Evolutionary conservation across 2,113 vertebrate genomes (phyloP).

Genomic region (Cyrtonyx montezumae): DNA sequence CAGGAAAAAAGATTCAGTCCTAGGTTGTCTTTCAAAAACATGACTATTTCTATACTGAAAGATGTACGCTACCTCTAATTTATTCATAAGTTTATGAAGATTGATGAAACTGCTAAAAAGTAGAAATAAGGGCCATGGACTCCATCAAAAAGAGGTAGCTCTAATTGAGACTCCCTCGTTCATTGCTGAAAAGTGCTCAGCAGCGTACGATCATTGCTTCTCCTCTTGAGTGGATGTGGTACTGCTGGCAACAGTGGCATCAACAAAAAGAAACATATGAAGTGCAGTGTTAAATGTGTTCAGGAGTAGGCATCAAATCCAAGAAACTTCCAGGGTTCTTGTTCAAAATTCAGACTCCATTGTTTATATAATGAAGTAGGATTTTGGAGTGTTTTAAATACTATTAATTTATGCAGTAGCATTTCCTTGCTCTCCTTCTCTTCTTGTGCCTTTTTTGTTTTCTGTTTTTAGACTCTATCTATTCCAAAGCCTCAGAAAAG

Average conservation of each 20-base stretch:
- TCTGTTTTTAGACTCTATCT: background rate
- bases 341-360: background rate
- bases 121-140: background rate
- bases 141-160: background rate
- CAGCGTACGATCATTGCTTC: background rate
- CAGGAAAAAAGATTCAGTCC: background rate
- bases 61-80: background rate
- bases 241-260: background rate
- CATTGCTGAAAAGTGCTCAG: background rate
- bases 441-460: no score
- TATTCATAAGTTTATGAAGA: background rate
- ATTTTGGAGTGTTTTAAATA: background rate
- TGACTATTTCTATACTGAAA: background rate
- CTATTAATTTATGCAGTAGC: background rate
- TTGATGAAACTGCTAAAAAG: background rate
- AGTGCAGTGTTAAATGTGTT: background rate
- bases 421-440: background rate
- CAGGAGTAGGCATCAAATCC: background rate
- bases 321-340: background rate
- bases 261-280: background rate
- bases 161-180: background rate
- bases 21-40: constrained; percentile 9
- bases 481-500: background rate
- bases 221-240: background rate
- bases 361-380: background rate